phyloP scores from a whole-genome alignment of 1,140 invertebrate species.

The Campoletis sonorensis region DNA sequence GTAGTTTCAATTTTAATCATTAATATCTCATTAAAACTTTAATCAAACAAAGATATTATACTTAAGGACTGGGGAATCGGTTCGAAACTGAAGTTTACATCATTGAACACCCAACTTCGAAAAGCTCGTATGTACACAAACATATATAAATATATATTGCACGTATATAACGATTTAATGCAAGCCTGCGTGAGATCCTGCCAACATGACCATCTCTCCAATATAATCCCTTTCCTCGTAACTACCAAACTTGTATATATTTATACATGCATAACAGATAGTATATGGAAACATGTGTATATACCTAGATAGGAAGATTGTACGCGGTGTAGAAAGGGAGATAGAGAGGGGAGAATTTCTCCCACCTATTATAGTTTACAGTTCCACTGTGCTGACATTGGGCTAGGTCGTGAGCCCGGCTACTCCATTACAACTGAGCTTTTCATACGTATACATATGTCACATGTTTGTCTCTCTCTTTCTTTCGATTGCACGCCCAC shows the following conservation, averaged over 20 bases:
- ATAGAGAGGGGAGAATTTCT: background rate
- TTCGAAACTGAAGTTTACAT: too few relatives aligned
- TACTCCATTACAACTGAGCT: constrained; percentile 5
- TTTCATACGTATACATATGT: background rate
- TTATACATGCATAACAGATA: too few relatives aligned
- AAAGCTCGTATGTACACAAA: too few relatives aligned
- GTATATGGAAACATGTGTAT: too few relatives aligned
- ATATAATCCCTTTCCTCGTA: background rate
- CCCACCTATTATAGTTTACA: background rate
- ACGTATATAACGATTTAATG: background rate
- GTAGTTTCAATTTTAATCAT: too few relatives aligned
- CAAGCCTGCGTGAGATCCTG: constrained; percentile 3
- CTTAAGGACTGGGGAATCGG: too few relatives aligned
- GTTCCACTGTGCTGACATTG: background rate
- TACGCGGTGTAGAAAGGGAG: background rate
- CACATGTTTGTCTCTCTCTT: background rate
- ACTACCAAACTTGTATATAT: background rate
- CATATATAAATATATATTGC: background rate
- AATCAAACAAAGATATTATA: too few relatives aligned
- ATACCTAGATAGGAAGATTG: too few relatives aligned
- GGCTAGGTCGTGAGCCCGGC: background rate
- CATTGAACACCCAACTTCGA: too few relatives aligned
- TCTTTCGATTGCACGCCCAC: background rate
- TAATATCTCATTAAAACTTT: too few relatives aligned
- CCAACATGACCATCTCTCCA: background rate